phyloP scores from a whole-genome alignment of 2,113 vertebrate genomes.

The Rhynchomys soricoides region DNA sequence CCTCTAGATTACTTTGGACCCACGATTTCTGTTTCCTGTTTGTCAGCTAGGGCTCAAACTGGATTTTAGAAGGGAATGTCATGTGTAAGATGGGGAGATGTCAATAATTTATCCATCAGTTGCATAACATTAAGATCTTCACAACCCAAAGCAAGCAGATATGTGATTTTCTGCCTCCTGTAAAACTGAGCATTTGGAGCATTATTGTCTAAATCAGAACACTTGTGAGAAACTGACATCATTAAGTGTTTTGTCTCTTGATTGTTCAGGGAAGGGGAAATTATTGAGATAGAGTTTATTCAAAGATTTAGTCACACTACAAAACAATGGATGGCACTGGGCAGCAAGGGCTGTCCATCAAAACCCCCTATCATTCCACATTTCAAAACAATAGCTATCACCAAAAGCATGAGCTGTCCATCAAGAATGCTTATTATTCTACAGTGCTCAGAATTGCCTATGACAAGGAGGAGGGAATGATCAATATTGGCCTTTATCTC shows the following conservation, averaged over 20 bases:
- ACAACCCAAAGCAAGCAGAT: neutral
- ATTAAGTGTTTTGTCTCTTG: slow-evolving; percentile 30
- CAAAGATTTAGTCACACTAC: neutral
- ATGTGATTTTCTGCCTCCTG: neutral
- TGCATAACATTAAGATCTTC: slow-evolving; percentile 2
- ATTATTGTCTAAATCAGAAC: neutral
- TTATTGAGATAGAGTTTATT: neutral
- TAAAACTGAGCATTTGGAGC: slow-evolving; percentile 18
- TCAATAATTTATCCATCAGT: slow-evolving; percentile 14
- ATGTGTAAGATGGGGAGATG: neutral
- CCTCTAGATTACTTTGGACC: neutral
- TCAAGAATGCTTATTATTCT: neutral
- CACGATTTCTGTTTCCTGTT: neutral
- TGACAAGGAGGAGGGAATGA: neutral
- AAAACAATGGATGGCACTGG: neutral
- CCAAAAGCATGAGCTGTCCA: neutral
- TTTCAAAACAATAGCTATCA: neutral
- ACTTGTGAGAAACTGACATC: neutral
- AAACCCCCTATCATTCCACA: neutral
- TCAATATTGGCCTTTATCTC: neutral
- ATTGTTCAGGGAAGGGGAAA: neutral
- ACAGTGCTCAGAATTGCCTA: neutral
- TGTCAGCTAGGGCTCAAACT: neutral
- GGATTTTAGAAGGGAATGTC: neutral
- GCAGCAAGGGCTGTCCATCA: neutral